Conservation (phyloP, 2,797 vertebrate genomes). For the Ciconia nigra region DNA sequence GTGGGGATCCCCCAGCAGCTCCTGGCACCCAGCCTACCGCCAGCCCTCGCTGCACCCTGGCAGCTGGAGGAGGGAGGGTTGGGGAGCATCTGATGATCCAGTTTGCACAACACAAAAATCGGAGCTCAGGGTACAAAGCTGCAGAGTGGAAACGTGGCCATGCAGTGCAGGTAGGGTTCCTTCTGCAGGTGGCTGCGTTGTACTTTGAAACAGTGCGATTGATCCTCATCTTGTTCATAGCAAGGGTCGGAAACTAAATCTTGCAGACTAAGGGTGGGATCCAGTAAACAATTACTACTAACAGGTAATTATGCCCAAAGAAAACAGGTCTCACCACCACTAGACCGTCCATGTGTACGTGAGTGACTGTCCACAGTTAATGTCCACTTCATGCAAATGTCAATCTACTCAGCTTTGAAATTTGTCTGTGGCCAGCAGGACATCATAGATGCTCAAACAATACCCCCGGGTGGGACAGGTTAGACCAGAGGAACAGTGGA, state of each 20-base stretch:
- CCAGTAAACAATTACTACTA: not conserved
- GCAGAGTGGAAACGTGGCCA: not conserved
- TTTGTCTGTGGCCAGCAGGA: not conserved
- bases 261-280: not conserved
- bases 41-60: not conserved
- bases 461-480: not conserved
- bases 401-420: not conserved
- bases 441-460: not conserved
- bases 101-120: not conserved
- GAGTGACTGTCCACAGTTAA: not conserved
- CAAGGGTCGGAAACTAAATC: not conserved
- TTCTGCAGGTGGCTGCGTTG: not conserved
- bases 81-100: not conserved
- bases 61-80: not conserved
- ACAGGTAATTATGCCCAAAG: not conserved
- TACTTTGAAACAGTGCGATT: not conserved
- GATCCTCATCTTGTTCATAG: not conserved
- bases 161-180: not conserved
- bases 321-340: not conserved
- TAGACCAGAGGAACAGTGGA: not conserved
- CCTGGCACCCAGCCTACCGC: rapidly evolving
- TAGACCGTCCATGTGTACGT: not conserved
- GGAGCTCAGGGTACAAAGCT: not conserved
- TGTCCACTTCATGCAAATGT: not conserved
- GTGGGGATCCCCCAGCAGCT: not conserved